These are phyloP conservation scores for Pelmatolapia mariae DNA, from an alignment of 2,113 vertebrate genomes.

Conservation along the genomic window DNA sequence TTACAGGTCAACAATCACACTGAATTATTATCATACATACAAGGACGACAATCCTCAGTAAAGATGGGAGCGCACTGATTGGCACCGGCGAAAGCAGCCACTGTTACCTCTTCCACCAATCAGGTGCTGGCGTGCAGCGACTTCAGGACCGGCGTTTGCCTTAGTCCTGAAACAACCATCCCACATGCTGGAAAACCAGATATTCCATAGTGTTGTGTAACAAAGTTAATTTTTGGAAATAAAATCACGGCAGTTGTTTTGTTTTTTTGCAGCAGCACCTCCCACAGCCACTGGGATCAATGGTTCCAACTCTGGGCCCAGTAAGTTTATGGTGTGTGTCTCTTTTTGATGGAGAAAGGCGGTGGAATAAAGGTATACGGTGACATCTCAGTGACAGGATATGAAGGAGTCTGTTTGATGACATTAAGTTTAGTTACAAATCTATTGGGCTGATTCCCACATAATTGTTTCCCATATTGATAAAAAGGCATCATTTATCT, in stretches of 20 bases:
- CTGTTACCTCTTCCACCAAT: neutral
- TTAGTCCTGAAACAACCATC: neutral
- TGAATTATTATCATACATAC: constrained; percentile 27
- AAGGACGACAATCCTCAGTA: neutral
- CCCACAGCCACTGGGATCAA: neutral
- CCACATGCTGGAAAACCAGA: neutral
- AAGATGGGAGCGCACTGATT: neutral
- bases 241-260: neutral
- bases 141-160: neutral
- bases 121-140: neutral
- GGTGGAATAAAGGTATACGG: neutral
- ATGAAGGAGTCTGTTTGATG: neutral
- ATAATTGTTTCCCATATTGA: neutral
- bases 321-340: neutral
- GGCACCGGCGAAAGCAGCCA: neutral
- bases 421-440: neutral
- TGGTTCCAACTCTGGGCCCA: neutral
- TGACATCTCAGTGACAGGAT: neutral
- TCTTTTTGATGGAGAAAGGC: neutral
- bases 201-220: neutral
- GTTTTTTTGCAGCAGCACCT: neutral
- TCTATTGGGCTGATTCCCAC: neutral
- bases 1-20: constrained; percentile 31
- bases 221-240: accelerated
- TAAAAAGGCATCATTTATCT: neutral